Evolutionary conservation across 2,888 invertebrate species (phyloP).

Genomic region (Cacoxenus indagator): DNA sequence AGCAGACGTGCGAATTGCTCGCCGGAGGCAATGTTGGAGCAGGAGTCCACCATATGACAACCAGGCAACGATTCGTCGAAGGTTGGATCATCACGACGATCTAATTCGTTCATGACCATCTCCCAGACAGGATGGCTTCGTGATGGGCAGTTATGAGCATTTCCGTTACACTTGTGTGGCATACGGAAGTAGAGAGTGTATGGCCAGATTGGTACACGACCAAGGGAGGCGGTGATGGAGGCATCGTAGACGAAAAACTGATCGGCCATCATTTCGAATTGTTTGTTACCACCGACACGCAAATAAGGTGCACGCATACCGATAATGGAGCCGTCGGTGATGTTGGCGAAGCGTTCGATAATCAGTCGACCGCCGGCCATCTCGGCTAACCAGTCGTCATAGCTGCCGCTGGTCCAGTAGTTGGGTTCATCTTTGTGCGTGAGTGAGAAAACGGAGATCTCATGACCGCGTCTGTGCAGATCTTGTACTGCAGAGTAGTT

Average conservation of each 20-base stretch:
- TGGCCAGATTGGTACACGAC: slow-evolving; percentile 95
- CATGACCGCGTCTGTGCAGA: slow-evolving; percentile 89
- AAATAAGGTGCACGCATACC: slow-evolving; percentile 90
- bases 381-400: slow-evolving; percentile 94
- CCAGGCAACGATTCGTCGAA: slow-evolving; percentile 94
- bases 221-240: slow-evolving; percentile 90
- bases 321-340: slow-evolving; percentile 91
- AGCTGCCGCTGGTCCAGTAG: slow-evolving; percentile 89
- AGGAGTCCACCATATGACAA: slow-evolving; percentile 95
- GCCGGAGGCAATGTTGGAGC: slow-evolving; percentile 91
- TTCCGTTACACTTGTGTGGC: slow-evolving; percentile 96
- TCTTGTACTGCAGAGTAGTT: slow-evolving; percentile 93
- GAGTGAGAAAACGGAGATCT: slow-evolving; percentile 91
- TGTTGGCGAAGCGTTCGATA: slow-evolving; percentile 90
- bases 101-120: slow-evolving; percentile 96
- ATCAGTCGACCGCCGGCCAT: slow-evolving; percentile 93
- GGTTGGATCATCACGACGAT: slow-evolving; percentile 92
- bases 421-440: slow-evolving; percentile 93
- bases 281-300: slow-evolving; percentile 92
- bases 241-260: slow-evolving; percentile 96
- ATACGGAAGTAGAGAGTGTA: slow-evolving; percentile 97
- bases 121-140: slow-evolving; percentile 95
- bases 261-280: slow-evolving; percentile 97
- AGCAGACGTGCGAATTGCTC: slow-evolving; percentile 91
- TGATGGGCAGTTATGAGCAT: slow-evolving; percentile 93